Percentiles rank a stretch among this genome's conserved stretches.
Evolutionary conservation across 1,140 invertebrate species (phyloP).

Genomic region (Ganaspis sp.): DNA sequence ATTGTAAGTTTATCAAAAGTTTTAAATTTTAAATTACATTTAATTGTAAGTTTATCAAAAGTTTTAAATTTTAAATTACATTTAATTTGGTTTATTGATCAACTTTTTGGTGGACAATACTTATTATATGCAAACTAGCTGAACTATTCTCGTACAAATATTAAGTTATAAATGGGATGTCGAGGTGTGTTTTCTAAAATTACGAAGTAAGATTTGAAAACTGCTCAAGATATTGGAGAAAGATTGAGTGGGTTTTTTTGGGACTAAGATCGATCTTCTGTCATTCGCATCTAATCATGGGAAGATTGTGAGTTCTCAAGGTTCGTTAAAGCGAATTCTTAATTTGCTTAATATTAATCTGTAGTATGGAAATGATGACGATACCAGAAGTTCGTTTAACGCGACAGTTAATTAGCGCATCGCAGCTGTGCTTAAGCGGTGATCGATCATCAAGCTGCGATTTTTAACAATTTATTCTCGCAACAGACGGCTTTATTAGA

Average conservation of each 20-base stretch:
- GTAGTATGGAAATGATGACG: constrained; percentile 33
- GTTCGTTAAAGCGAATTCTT: constrained; percentile 36
- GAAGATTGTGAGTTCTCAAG: constrained; percentile 40
- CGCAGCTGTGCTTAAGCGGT: constrained; percentile 19
- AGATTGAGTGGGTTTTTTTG: not conserved
- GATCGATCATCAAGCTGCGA: not conserved
- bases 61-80: too few relatives aligned
- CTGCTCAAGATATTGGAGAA: not conserved
- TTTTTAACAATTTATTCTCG: not conserved
- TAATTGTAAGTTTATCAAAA: too few relatives aligned
- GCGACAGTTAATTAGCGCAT: constrained; percentile 43
- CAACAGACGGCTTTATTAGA: not conserved
- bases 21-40: too few relatives aligned
- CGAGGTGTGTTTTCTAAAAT: not conserved
- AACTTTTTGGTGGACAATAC: too few relatives aligned
- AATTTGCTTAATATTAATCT: constrained; percentile 29
- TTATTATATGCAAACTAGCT: too few relatives aligned
- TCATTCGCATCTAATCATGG: constrained; percentile 20
- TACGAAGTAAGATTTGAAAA: not conserved
- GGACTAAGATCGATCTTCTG: constrained; percentile 35
- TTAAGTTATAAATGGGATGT: too few relatives aligned
- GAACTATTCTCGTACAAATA: too few relatives aligned
- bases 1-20: too few relatives aligned
- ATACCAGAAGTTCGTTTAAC: constrained; percentile 36
- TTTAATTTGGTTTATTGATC: too few relatives aligned